These are phyloP conservation scores for Ceraclea dissimilis DNA, from an alignment of 2,888 invertebrate genomes.

Conservation along the genomic window DNA sequence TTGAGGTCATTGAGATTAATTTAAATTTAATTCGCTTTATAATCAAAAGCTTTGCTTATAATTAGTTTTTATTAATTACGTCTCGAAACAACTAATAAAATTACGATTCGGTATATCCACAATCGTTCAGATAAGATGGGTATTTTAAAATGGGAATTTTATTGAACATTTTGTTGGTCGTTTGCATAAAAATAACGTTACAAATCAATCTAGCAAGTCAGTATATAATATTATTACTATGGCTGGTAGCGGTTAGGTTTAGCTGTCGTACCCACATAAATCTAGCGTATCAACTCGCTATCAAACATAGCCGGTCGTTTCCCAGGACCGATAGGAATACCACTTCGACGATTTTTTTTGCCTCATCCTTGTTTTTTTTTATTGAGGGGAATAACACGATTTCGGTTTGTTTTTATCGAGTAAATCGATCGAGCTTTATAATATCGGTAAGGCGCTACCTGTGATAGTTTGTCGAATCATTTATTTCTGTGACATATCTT, in stretches of 20 bases:
- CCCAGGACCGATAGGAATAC: slow-evolving; percentile 11
- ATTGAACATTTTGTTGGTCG: slow-evolving; percentile 8
- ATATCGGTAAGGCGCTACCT: slow-evolving; percentile 21
- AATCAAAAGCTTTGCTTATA: neutral
- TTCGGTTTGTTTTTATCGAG: slow-evolving; percentile 21
- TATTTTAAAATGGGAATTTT: slow-evolving; percentile 10
- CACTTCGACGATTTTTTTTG: slow-evolving; percentile 8
- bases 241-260: slow-evolving; percentile 12
- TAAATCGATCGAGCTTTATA: slow-evolving; percentile 23
- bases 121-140: neutral
- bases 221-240: neutral
- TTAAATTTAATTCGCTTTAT: neutral
- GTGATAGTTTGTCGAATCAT: slow-evolving; percentile 14
- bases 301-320: slow-evolving; percentile 17
- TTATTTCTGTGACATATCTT: slow-evolving; percentile 8
- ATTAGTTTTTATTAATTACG: slow-evolving; percentile 12
- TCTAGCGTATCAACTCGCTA: slow-evolving; percentile 12
- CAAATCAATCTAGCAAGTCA: slow-evolving; percentile 22
- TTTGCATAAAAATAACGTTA: slow-evolving; percentile 20
- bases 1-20: neutral
- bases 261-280: slow-evolving; percentile 20
- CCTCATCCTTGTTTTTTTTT: slow-evolving; percentile 6
- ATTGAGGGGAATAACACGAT: slow-evolving; percentile 21
- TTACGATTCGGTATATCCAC: neutral
- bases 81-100: neutral